Evolutionary conservation across 2,888 invertebrate species (phyloP), one percentile per base, ranked within the genome.

Genomic region (Andrena bicolor): DNA sequence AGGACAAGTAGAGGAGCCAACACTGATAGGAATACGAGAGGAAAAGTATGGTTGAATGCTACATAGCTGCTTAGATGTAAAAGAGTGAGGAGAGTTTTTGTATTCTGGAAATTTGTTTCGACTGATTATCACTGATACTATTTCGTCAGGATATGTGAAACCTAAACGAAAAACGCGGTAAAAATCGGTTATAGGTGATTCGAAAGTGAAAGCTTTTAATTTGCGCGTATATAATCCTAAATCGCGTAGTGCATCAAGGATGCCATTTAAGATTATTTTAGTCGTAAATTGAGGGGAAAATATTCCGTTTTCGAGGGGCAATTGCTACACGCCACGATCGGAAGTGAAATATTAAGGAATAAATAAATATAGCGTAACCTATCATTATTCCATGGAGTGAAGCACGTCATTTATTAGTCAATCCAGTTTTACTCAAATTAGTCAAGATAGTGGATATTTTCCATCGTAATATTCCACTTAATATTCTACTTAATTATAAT

Each of bases 271-370:
- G 0, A 58, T 28, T 58, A 48, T 26, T 53, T 26, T 8, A 51
- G 8, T 5, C 0, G 16, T 32, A 53, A 68, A 53, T 68, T 53
- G 58, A 10, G 28, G 2, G 48, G 58, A 58, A 70, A 56, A 28
- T 41, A 26, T 70, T 70, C 32, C n/a, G 4, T 2, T 41, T 58
- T 28, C 26, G 1, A 28, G 20, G 8, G 20, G 20, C 41, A 28
- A 35, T 48, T 56, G 26, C 58, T 5, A 13, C 30, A 13, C 20
- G n/a, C n/a, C 48, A 48, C 58, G 58, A 30, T 70, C 69, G 48
- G 58, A 70, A 41, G 41, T 70, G 28, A 58, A 41, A 70, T 70
- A 70, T 48, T 26, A 28, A 41, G 10, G n/a, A n/a, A 70, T 70
- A 70, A 70, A 63, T 58, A 60, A 58, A 28, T 60, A 70, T 28